Evolutionary conservation across 2,113 vertebrate genomes (phyloP), one percentile per base, ranked within the genome.

Genomic region (Axis porcinus): DNA sequence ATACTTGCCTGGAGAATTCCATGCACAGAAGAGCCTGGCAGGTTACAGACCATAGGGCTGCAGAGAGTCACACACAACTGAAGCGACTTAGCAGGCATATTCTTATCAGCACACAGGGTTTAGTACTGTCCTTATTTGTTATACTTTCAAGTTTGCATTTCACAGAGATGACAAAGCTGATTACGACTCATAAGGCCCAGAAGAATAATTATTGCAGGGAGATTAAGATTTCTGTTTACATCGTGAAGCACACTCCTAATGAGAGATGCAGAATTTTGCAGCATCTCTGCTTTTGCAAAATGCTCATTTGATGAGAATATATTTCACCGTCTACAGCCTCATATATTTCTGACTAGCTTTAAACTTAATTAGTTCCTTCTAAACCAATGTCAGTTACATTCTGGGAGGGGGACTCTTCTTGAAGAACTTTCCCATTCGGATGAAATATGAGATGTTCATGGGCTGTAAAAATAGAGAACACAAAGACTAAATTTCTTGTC

Each of bases 251-350:
- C 36, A 4, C 17, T 54, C n/a, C 52, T 96, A 62, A 95, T 76
- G 85, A 96, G 93, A 96, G 55, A 83, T 13, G 13, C 16, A 30
- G 90, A 91, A 79, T 62, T 90, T 76, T 86, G 43, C 88, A 97
- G 91, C 47, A 60, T 94, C 54, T 97, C 60, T 79, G 52, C 52
- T 96, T 93, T 93, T 88, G 67, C 86, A 93, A 91, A 95, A 86
- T 76, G 94, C 60, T 84, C 17, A 91, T 97, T 93, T 64, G 92
- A 98, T 95, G 94, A 95, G 91, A 96, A 91, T 78, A 85, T 98
- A 91, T 94, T 97, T 96, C 83, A 91, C 0, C 5, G 19, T 95
- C 94, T 50, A 78, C 91, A 91, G 94, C 47, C 86, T 93, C 50
- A 36, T 54, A 36, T 43, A 64, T 60, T 50, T 95, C 45, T 67